A percentile compares a stretch with the other conserved stretches of the same genome.
Conservation (phyloP, 1,140 invertebrate genomes). For the Drosophila nigromelanica region DNA sequence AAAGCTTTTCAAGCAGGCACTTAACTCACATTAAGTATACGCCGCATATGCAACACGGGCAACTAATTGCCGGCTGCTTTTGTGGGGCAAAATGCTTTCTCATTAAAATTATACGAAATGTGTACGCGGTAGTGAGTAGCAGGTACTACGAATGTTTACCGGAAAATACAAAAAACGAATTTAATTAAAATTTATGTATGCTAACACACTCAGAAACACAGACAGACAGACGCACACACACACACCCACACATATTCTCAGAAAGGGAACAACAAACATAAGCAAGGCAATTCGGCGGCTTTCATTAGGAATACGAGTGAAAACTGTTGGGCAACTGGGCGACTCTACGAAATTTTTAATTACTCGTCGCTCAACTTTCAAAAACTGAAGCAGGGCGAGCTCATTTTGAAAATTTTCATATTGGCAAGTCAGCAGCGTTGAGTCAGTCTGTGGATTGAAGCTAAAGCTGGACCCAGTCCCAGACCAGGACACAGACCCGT, state of each 20-base stretch:
- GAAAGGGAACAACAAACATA: conserved; percentile 44
- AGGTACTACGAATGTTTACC: conserved; percentile 36
- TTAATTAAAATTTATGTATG: conserved; percentile 63
- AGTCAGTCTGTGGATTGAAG: conserved; percentile 17
- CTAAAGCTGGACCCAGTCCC: conserved; percentile 24
- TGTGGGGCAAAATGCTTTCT: conserved; percentile 39
- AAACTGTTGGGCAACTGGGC: conserved; percentile 32
- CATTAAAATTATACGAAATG: conserved; percentile 41
- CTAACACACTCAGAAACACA: conserved; percentile 14
- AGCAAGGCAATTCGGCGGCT: conserved; percentile 44
- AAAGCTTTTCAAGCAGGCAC: conserved; percentile 12
- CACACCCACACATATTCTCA: not conserved
- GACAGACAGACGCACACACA: conserved; percentile 2
- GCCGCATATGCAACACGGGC: conserved; percentile 26
- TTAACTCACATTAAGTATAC: conserved; percentile 36
- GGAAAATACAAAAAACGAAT: conserved; percentile 50
- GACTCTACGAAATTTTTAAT: conserved; percentile 55
- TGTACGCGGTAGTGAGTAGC: conserved; percentile 13
- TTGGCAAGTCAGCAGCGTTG: conserved; percentile 35
- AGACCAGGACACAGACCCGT: conserved; percentile 1
- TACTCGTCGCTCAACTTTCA: conserved; percentile 51
- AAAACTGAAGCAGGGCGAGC: conserved; percentile 47
- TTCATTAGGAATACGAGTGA: conserved; percentile 40
- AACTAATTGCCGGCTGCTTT: conserved; percentile 39
- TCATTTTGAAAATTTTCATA: conserved; percentile 58